A percentile compares a stretch with the other conserved stretches of the same genome.
Conservation (phyloP, 2,888 invertebrate species). For the Schizotus pectinicornis region DNA sequence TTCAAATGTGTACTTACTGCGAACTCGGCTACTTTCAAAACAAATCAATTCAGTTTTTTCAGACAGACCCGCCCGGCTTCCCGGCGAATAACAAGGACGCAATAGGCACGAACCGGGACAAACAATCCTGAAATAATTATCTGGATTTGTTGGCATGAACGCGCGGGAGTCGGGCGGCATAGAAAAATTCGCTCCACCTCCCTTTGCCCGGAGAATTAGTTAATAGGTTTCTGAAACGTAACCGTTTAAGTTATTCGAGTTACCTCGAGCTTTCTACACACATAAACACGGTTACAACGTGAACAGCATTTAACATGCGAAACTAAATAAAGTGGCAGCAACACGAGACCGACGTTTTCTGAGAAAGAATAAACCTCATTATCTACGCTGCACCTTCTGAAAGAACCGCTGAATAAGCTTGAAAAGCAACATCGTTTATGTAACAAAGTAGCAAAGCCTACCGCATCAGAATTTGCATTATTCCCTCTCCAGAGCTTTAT, state of each 20-base stretch:
- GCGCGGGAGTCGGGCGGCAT: not conserved
- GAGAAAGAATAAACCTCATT: slow-evolving; percentile 41
- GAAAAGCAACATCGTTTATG: slow-evolving; percentile 39
- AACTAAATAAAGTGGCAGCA: slow-evolving; percentile 20
- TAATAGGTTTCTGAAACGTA: too few relatives aligned
- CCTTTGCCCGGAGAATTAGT: too few relatives aligned
- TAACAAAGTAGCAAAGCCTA: slow-evolving; percentile 41
- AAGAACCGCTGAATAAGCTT: slow-evolving; percentile 41
- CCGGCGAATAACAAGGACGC: too few relatives aligned
- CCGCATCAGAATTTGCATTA: slow-evolving; percentile 32
- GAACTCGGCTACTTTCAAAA: slow-evolving; percentile 5
- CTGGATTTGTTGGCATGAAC: not conserved
- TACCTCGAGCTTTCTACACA: too few relatives aligned
- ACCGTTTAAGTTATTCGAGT: too few relatives aligned
- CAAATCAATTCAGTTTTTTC: slow-evolving; percentile 15
- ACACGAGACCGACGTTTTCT: slow-evolving; percentile 31
- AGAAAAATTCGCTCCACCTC: too few relatives aligned
- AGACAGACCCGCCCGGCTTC: not conserved
- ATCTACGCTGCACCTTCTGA: slow-evolving; percentile 38
- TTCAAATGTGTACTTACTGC: slow-evolving; percentile 3
- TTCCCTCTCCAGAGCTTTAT: slow-evolving; percentile 27
- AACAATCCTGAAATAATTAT: slow-evolving; percentile 2
- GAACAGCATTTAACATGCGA: slow-evolving; percentile 15
- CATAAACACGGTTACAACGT: too few relatives aligned
- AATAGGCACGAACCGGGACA: not conserved